Percentiles rank a stretch among this genome's conserved stretches.
Conservation (phyloP, 1,140 invertebrate species). For the Pygmarrhopalites habei region DNA sequence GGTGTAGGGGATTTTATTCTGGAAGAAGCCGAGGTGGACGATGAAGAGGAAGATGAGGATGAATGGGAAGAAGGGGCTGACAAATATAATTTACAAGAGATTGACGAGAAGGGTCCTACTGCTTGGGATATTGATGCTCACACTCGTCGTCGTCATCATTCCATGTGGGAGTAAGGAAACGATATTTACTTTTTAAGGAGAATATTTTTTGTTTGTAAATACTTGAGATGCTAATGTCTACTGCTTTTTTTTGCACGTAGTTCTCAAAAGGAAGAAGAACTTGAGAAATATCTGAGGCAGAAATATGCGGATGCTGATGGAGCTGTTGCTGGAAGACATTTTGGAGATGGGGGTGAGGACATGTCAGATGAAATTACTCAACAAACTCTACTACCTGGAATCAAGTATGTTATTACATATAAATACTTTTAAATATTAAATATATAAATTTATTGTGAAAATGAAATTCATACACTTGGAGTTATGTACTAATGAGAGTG, state of each 20-base stretch:
- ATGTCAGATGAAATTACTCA: constrained; percentile 98
- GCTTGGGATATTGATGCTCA: constrained; percentile 87
- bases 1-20: constrained; percentile 82
- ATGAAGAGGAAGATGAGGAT: constrained; percentile 86
- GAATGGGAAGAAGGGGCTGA: constrained; percentile 91
- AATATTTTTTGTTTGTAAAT: constrained; percentile 19
- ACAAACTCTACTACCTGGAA: constrained; percentile 88
- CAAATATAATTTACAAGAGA: constrained; percentile 74
- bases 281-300: constrained; percentile 87
- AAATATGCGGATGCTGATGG: constrained; percentile 93
- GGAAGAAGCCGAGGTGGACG: constrained; percentile 88
- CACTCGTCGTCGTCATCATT: constrained; percentile 71
- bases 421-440: background rate
- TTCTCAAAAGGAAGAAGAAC: constrained; percentile 88
- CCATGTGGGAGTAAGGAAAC: constrained; percentile 73
- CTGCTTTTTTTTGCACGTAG: constrained; percentile 39
- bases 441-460: background rate
- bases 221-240: background rate
- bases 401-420: constrained; percentile 68
- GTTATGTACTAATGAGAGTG: background rate
- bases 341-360: constrained; percentile 87
- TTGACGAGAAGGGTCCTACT: constrained; percentile 82
- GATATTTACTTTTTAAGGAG: constrained; percentile 7
- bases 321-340: constrained; percentile 62
- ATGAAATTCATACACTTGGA: background rate